phyloP scores from a whole-genome alignment of 2,888 invertebrate species.

The Itoplectis maculator region DNA sequence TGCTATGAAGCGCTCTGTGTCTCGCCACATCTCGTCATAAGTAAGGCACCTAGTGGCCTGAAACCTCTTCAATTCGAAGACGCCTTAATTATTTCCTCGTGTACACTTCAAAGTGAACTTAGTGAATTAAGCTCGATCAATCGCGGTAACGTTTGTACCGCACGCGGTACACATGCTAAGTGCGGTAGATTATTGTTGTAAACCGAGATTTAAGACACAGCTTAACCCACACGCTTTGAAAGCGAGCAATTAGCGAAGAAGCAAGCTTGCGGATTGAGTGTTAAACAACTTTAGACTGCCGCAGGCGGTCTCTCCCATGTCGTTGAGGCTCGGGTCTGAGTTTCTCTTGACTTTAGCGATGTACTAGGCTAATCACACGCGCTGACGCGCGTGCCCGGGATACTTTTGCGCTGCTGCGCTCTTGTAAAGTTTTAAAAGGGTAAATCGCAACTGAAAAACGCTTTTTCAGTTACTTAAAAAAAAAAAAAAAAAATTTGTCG shows the following conservation, averaged over 20 bases:
- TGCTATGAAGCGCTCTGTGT: too few species aligned
- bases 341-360: slow-evolving; percentile 24
- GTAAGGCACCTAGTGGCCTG: neutral
- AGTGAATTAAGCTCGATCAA: slow-evolving; percentile 1
- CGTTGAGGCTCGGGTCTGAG: slow-evolving; percentile 20
- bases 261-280: slow-evolving; percentile 6
- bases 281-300: slow-evolving; percentile 36
- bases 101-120: neutral
- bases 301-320: neutral
- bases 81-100: neutral
- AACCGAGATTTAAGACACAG: slow-evolving; percentile 15
- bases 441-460: too few species aligned
- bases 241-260: slow-evolving; percentile 45
- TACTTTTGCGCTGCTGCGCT: too few species aligned
- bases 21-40: too few species aligned
- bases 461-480: too few species aligned
- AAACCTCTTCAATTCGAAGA: neutral
- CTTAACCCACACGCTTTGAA: slow-evolving; percentile 17
- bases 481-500: too few species aligned
- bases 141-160: neutral
- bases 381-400: too few species aligned
- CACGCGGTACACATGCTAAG: neutral
- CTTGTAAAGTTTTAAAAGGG: too few species aligned
- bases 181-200: slow-evolving; percentile 39
- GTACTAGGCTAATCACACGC: too few species aligned